Conservation (phyloP, 2,113 vertebrate genomes). For the Tiliqua scincoides region DNA sequence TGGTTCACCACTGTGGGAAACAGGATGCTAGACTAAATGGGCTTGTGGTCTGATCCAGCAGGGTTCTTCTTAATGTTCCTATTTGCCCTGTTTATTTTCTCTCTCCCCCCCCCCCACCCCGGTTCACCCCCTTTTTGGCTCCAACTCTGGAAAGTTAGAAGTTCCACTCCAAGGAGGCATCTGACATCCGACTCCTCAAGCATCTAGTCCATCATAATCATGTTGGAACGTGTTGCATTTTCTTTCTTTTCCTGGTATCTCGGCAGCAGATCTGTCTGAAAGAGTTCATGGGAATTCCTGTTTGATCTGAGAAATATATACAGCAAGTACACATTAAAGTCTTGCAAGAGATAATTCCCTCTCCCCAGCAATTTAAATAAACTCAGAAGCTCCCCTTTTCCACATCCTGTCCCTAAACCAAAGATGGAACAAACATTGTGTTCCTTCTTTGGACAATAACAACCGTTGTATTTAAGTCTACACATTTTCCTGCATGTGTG, state of each 20-base stretch:
- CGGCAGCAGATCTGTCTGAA: constrained; percentile 46
- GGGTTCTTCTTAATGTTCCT: too few species aligned
- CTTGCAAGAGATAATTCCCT: neutral
- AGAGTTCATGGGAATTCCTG: constrained; percentile 22
- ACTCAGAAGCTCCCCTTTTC: constrained; percentile 60
- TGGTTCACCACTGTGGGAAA: too few species aligned
- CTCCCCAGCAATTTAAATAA: constrained; percentile 52
- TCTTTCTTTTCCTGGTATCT: neutral
- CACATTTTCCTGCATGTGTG: neutral
- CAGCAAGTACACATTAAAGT: neutral
- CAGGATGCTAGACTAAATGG: too few species aligned
- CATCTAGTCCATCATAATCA: neutral
- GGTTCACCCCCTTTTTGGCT: neutral
- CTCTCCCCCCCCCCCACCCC: neutral
- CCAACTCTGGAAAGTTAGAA: neutral
- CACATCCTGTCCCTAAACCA: constrained; percentile 34
- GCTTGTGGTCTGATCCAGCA: too few species aligned
- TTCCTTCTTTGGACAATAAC: constrained; percentile 8
- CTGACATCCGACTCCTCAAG: neutral
- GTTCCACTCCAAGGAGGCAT: neutral
- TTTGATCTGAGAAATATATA: neutral
- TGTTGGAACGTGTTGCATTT: neutral
- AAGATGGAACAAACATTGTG: neutral
- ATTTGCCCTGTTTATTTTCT: neutral
- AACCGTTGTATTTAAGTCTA: constrained; percentile 36